These are phyloP conservation scores for Drosophila borealis DNA, from an alignment of 2,888 invertebrate genomes.

Conservation along the genomic window DNA sequence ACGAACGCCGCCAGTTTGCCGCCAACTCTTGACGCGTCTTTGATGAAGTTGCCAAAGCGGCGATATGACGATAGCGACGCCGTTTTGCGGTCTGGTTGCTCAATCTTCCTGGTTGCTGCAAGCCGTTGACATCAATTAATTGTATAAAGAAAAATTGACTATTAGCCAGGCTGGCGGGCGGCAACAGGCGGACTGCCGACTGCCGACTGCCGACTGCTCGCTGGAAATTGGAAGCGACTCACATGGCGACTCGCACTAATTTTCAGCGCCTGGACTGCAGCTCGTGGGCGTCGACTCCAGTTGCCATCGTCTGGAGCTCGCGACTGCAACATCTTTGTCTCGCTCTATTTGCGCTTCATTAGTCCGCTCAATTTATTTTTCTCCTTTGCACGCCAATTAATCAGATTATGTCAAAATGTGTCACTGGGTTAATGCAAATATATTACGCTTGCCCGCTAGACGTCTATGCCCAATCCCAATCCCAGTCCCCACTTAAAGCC, in stretches of 20 bases:
- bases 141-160: constrained; percentile 26
- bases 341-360: constrained; percentile 71
- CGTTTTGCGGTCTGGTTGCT: constrained; percentile 72
- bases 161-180: constrained; percentile 14
- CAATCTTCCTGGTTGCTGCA: constrained; percentile 76
- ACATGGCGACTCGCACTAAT: constrained; percentile 28
- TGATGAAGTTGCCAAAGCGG: constrained; percentile 72
- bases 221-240: constrained; percentile 38
- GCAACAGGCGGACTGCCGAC: constrained; percentile 13
- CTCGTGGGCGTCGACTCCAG: constrained; percentile 39
- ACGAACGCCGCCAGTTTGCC: constrained; percentile 60
- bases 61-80: constrained; percentile 40
- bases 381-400: constrained; percentile 74
- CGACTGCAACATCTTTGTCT: constrained; percentile 43
- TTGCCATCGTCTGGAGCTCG: constrained; percentile 4
- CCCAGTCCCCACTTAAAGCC: constrained; percentile 19
- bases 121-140: constrained; percentile 80
- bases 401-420: constrained; percentile 81
- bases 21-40: constrained; percentile 61
- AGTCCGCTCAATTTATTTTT: constrained; percentile 68
- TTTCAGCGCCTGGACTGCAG: constrained; percentile 6
- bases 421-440: constrained; percentile 80
- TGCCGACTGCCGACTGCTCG: constrained; percentile 6
- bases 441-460: constrained; percentile 44
- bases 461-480: constrained; percentile 12